Percentiles rank a stretch among this genome's conserved stretches.
These are phyloP conservation scores for Cydia pomonella DNA, from an alignment of 1,140 invertebrate genomes.

Conservation along the genomic window DNA sequence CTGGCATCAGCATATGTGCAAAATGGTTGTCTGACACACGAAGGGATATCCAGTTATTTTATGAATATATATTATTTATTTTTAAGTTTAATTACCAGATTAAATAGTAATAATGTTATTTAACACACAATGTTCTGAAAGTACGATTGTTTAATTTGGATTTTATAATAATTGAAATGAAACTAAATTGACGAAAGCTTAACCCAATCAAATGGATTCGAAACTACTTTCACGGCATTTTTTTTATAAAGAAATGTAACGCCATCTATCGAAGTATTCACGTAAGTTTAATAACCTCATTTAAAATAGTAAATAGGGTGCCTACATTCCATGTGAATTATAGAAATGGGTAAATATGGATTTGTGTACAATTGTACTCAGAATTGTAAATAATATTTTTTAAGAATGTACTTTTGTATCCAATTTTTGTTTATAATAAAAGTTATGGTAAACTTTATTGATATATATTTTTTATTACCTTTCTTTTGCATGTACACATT, in stretches of 20 bases:
- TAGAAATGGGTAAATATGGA: conserved; percentile 18
- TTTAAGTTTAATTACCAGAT: background rate
- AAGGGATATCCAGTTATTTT: too few species aligned
- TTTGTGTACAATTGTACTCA: background rate
- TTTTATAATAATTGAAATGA: too few species aligned
- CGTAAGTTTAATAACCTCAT: background rate
- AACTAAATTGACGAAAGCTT: too few species aligned
- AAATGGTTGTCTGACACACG: too few species aligned
- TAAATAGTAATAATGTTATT: too few species aligned
- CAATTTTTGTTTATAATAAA: conserved; percentile 31
- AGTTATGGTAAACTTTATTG: conserved; percentile 6
- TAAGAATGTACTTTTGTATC: conserved; percentile 26
- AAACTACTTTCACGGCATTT: too few species aligned
- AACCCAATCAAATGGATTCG: too few species aligned
- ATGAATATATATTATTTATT: background rate
- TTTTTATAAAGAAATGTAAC: background rate
- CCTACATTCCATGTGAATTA: background rate
- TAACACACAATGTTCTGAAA: too few species aligned
- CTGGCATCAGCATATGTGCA: too few species aligned
- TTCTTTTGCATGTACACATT: too few species aligned
- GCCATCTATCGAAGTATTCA: conserved; percentile 6
- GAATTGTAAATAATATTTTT: conserved; percentile 26
- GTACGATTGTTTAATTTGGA: too few species aligned
- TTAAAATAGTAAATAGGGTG: conserved; percentile 12
- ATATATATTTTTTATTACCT: conserved; percentile 5